A percentile compares a stretch with the other conserved stretches of the same genome.
phyloP scores from a whole-genome alignment of 1,140 invertebrate species.

The Homarus americanus region DNA sequence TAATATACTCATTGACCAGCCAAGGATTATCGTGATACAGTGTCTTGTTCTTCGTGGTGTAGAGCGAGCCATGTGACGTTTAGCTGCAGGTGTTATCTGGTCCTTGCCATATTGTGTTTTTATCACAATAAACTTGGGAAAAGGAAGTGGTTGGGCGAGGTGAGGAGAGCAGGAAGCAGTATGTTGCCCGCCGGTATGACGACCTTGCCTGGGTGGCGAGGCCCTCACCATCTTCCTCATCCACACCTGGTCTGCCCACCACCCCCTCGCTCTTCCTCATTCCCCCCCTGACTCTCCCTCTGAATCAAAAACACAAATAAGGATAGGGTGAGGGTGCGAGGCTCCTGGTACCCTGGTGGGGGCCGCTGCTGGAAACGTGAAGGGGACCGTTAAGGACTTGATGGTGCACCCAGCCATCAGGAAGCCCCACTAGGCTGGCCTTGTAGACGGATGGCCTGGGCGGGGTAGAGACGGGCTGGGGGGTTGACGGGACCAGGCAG shows the following conservation, averaged over 20 bases:
- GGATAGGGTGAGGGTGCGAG: not conserved
- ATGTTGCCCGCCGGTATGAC: not conserved
- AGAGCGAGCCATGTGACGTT: no score
- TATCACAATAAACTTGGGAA: no score
- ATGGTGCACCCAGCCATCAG: not conserved
- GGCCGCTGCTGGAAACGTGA: not conserved
- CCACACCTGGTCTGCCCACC: not conserved
- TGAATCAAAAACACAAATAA: not conserved
- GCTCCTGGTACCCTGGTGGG: not conserved
- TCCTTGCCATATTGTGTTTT: no score
- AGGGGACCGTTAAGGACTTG: constrained; percentile 9
- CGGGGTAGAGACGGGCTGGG: not conserved
- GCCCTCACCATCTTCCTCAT: constrained; percentile 8
- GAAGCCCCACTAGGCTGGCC: constrained; percentile 24
- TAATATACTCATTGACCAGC: no score
- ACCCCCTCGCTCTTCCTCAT: constrained; percentile 2
- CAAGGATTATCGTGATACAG: no score
- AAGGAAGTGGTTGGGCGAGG: constrained; percentile 21
- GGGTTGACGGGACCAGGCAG: not conserved
- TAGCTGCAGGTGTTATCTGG: no score
- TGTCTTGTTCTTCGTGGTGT: no score
- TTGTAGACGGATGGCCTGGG: constrained; percentile 10
- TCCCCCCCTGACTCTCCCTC: not conserved
- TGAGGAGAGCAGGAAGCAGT: constrained; percentile 25
- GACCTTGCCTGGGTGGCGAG: constrained; percentile 51